These are phyloP conservation scores for Geodia barretti DNA, from an alignment of 37 sponge, comb jelly and placozoan genomes.

Conservation along the genomic window DNA sequence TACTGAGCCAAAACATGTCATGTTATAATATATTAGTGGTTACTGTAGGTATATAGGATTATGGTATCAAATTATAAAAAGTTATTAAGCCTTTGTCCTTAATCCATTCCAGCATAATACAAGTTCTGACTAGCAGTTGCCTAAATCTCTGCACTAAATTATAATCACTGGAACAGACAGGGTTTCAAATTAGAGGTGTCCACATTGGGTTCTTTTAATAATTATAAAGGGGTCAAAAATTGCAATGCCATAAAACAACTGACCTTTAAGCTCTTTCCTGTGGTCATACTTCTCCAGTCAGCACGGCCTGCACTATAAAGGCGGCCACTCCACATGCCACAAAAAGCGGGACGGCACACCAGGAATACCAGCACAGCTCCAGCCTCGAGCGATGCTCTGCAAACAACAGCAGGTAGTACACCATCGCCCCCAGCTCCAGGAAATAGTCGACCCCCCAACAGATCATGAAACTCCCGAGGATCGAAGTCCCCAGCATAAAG, in stretches of 20 bases:
- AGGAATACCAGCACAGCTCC: conserved; percentile 63
- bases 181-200: too few relatives aligned
- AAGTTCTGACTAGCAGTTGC: too few relatives aligned
- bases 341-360: conserved; percentile 45
- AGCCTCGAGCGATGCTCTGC: conserved; percentile 30
- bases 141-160: too few relatives aligned
- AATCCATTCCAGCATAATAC: too few relatives aligned
- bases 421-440: conserved; percentile 52
- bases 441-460: conserved; percentile 51
- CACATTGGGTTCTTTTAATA: neutral
- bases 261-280: conserved; percentile 50
- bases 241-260: too few relatives aligned
- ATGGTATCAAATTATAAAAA: too few relatives aligned
- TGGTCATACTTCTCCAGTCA: conserved; percentile 72
- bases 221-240: neutral
- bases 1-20: neutral
- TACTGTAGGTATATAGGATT: too few relatives aligned
- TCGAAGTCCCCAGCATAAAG: conserved; percentile 46
- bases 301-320: conserved; percentile 35
- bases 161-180: too few relatives aligned
- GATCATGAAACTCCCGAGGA: conserved; percentile 47
- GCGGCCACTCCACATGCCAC: conserved; percentile 11
- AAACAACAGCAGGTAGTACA: conserved; percentile 51
- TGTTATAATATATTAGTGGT: too few relatives aligned
- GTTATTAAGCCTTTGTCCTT: too few relatives aligned